Evolutionary conservation across 2,888 invertebrate genomes (phyloP).

Genomic region (Nudaria mundana): DNA sequence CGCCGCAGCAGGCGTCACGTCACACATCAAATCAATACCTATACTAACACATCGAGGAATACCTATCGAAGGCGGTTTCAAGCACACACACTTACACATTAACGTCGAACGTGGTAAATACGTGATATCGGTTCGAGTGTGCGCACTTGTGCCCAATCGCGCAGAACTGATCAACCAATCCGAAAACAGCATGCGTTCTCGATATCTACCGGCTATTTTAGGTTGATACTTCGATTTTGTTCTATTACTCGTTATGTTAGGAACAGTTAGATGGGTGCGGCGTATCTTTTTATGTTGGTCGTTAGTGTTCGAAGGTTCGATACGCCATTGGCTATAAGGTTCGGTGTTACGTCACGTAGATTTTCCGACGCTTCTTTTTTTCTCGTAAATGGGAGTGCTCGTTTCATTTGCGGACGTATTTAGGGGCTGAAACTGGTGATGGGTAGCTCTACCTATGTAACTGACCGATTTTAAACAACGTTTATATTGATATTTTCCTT

Average conservation of each 20-base stretch:
- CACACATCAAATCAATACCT: constrained; percentile 42
- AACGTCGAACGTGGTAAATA: constrained; percentile 59
- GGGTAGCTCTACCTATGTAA: constrained; percentile 34
- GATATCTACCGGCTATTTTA: constrained; percentile 46
- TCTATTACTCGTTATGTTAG: constrained; percentile 4
- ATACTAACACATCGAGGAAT: constrained; percentile 50
- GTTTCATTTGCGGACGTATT: constrained; percentile 34
- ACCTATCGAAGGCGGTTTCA: constrained; percentile 68
- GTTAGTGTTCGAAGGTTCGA: constrained; percentile 61
- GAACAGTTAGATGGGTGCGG: constrained; percentile 27
- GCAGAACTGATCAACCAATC: constrained; percentile 82
- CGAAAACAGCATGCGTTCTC: constrained; percentile 55
- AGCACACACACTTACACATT: constrained; percentile 45
- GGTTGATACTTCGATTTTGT: constrained; percentile 30
- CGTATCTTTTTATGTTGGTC: constrained; percentile 31
- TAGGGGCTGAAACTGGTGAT: constrained; percentile 36
- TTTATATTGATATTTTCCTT: not conserved
- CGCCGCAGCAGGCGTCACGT: constrained; percentile 37
- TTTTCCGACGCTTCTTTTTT: constrained; percentile 59
- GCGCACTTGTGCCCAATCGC: constrained; percentile 78
- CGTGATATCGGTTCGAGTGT: constrained; percentile 80
- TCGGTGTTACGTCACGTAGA: constrained; percentile 69
- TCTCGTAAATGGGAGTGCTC: constrained; percentile 45
- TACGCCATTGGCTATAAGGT: constrained; percentile 69
- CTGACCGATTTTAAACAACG: constrained; percentile 6